Base-by-base conservation (phyloP, 1,140 invertebrate species). In the Ericerus pela region DNA sequence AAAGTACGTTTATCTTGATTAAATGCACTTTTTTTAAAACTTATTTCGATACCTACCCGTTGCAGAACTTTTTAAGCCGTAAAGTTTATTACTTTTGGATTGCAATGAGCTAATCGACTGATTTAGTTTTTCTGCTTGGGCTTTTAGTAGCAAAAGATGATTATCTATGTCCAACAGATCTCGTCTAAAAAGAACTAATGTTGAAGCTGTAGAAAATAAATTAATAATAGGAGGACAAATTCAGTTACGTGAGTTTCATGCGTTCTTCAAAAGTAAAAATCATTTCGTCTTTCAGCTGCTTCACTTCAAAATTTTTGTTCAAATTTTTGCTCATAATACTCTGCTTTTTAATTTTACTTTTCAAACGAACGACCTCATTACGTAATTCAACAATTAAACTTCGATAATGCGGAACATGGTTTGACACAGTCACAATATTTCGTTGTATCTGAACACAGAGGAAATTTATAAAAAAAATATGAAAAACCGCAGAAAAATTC, bases 201-300 rank as follows among this genome's bases (percentile, higher is more conserved):
- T 60, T 20, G 43, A 18, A 55, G 51, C 57, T 27, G 27, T 33
- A 27, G 63, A 70, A 27, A 5, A n/a, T 27, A 37, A 37, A 53
- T 59, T n/a, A 26, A 28, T 27, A 30, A 20, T 27, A 10, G 2
- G n/a, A 14, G n/a, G 6, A 29, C 24, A 27, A 1, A 22, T 0
- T n/a, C 6, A 8, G 47, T 51, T 67, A 78, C 75, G 88, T 76
- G 1, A 92, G 69, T 61, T 85, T 79, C 88, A 93, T 93, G 68
- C 93, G 89, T 59, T 90, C 85, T 60, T 88, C 85, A 67, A 93
- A 94, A 0, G 84, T 85, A 0, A 81, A 77, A 0, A 93, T 80
- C 12, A 93, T 85, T 62, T 88, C 81, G 58, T 91, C 85, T 31
- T 86, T 74, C 2, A 92, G 65, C 37, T 78, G 76, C 60, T 81